Evolutionary conservation across 2,113 vertebrate species (phyloP), one percentile per base, ranked within the genome.

Genomic region (Cercocebus atys): DNA sequence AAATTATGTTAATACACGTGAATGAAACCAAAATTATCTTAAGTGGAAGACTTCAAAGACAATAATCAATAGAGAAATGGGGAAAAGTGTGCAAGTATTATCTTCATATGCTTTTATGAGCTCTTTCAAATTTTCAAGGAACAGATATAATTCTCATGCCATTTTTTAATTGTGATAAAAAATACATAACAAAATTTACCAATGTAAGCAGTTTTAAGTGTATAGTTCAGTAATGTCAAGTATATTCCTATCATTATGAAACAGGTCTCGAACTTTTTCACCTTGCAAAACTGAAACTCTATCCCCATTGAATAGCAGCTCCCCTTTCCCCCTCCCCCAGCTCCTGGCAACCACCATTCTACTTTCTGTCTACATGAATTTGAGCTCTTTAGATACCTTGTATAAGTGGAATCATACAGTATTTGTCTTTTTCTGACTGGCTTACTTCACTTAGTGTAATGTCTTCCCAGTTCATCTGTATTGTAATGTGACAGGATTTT

Each of bases 81-180:
- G 32, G n/a, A 35, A 64, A 66, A 50, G 47, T 50, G 13, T 50
- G 47, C 13, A 50, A 50, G 47, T 50, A 50, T 50, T 50, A 50
- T 50, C 47, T 50, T 13, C 47, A 50, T 50, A 45, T 57, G 38
- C 47, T 47, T 91, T 64, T 94, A 32, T 85, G 72, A 89, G n/a
- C 79, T 89, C 10, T 90, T 88, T 90, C 61, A 90, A n/a, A 81
- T 35, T 40, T 94, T 86, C 45, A 94, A 75, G 68, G 10, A 87
- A 91, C 10, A 73, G 81, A 40, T 83, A 25, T 61, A 35, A 90
- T 86, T 64, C 38, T 93, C 59, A 94, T 22, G 73, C 40, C 20
- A 50, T 85, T 85, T 93, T 57, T 86, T 81, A 43, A 66, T 47
- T 45, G 10, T 92, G 55, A 2, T 81, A 59, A 47, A 76, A 79